Base-by-base conservation (phyloP, 2,113 vertebrate species). In the Oreochromis aureus region DNA sequence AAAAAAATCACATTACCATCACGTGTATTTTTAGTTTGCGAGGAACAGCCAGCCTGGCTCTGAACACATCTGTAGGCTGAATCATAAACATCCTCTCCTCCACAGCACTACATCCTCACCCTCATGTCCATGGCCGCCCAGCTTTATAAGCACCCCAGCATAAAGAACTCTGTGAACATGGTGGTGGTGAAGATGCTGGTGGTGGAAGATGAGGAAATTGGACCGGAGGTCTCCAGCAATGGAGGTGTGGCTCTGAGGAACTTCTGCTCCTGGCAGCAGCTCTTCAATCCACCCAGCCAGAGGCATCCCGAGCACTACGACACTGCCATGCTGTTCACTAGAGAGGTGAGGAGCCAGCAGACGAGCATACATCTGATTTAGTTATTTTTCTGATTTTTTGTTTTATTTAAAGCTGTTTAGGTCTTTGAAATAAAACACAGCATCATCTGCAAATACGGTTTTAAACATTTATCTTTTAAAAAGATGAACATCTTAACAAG, bases 211-310 rank as follows among this genome's bases (percentile, higher is more conserved):
- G 96, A 95, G 3, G 94, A 95, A 0, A 93, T 81, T 0, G 99
- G 99, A 11, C 98, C 98, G 0, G 93, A 96, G 55, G 92, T 98
- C 24, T 99, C 99, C 0, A 97, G 97, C 94, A 99, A 99, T 0
- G 98, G 98, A 0, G 98, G 97, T 0, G 95, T 99, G 24, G 97
- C 97, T 1, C 95, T 99, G n/a, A 96, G 98, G 10, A 98, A 97
- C 95, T 99, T 99, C 96, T 99, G 99, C 92, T 96, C 86, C 87
- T 99, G 99, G 99, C 99, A 99, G 90, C 97, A 97, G 73, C 92
- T n/a, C 10, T 97, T 98, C 95, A 99, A 99, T 92, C 97, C 97
- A 0, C 90, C 93, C 0, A 99, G 97, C 1, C 98, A 98, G 90
- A 94, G 98, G 39, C 97, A 99, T 83, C 97, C 98, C 0, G 98